These are phyloP conservation scores for Dryobates pubescens DNA, from an alignment of 2,797 vertebrate genomes.

Conservation along the genomic window DNA sequence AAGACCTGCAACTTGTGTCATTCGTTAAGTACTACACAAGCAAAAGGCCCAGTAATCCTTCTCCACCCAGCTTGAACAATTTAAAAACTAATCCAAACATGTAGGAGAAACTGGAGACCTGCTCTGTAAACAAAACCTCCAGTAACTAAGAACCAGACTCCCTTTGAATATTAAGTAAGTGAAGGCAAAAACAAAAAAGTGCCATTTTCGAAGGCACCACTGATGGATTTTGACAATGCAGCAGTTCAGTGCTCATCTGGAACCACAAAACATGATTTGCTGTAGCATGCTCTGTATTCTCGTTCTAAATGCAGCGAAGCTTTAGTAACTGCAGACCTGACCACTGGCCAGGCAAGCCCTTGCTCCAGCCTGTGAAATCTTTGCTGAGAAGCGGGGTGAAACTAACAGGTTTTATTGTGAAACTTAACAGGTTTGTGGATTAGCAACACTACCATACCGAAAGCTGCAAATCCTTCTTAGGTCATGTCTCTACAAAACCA, in stretches of 20 bases:
- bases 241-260: neutral
- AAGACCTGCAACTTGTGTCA: neutral
- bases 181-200: neutral
- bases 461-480: slow-evolving; percentile 21
- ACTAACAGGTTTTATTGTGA: slow-evolving; percentile 58
- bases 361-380: slow-evolving; percentile 20
- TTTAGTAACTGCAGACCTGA: slow-evolving; percentile 34
- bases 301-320: neutral
- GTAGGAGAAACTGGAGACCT: neutral
- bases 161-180: neutral
- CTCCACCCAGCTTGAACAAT: neutral
- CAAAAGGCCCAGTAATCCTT: neutral
- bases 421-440: slow-evolving; percentile 46
- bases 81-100: neutral
- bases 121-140: neutral
- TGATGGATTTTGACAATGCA: neutral
- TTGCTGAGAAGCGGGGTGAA: slow-evolving; percentile 5
- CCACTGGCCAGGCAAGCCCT: slow-evolving; percentile 25
- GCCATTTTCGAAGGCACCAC: neutral
- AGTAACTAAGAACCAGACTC: neutral
- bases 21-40: neutral
- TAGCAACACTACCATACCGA: neutral
- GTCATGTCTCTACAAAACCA: neutral
- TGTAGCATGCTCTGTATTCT: neutral
- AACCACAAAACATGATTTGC: neutral